These are phyloP conservation scores for Lamprologus lemairii DNA, from an alignment of 2,113 vertebrate genomes.

Conservation along the genomic window DNA sequence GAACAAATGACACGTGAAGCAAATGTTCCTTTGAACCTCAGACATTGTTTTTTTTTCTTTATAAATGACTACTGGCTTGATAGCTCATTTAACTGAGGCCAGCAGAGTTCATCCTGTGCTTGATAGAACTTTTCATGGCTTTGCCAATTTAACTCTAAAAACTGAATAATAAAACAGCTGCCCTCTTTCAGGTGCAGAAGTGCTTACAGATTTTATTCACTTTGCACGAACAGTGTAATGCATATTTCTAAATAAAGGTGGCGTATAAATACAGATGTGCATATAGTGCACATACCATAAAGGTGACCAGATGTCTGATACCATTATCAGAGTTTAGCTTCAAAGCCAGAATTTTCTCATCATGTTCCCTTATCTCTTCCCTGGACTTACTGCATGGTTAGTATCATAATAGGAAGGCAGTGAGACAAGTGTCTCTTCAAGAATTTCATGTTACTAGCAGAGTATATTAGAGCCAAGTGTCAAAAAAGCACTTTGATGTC, in stretches of 20 bases:
- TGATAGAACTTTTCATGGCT: neutral
- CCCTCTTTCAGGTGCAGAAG: neutral
- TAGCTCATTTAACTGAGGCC: neutral
- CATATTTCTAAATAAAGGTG: neutral
- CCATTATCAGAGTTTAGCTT: neutral
- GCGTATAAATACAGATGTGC: neutral
- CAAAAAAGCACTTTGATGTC: conserved; percentile 47
- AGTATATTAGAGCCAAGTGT: conserved; percentile 13
- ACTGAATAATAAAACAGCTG: neutral
- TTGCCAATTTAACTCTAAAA: neutral
- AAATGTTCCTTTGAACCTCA: neutral
- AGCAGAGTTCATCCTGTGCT: neutral
- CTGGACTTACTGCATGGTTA: neutral
- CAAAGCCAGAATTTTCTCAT: neutral
- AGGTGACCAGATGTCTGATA: neutral
- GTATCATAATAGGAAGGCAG: neutral
- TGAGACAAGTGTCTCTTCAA: neutral
- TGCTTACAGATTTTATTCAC: neutral
- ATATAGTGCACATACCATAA: neutral
- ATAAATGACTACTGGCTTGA: neutral
- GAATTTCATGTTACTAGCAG: conserved; percentile 24
- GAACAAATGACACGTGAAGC: conserved; percentile 1
- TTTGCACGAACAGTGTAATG: neutral
- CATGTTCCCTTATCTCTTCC: neutral
- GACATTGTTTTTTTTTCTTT: neutral